Evolutionary conservation across 2,888 invertebrate genomes (phyloP), one percentile per base, ranked within the genome.

Genomic region (Spatulosminthurus flaviceps): DNA sequence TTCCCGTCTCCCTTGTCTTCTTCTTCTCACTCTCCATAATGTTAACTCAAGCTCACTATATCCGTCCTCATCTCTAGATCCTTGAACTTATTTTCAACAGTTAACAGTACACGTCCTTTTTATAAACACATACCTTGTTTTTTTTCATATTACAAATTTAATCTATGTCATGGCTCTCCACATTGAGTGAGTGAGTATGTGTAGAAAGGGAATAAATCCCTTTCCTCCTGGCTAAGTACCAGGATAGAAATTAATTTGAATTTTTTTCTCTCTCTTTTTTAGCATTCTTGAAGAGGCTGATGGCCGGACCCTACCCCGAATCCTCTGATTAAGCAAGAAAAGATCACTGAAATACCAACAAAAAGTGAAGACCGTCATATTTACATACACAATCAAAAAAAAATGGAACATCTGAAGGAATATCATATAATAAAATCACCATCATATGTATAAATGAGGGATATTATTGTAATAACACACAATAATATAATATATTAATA

Each of bases 281-380:
- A 86, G 86, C 86, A 28, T 86, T 86, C 84, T 83, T 86, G 79
- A 86, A 86, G 84, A 82, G 81, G 72, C 79, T 86, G 80, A 84
- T 86, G 83, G 86, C 86, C 64, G 86, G 86, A 61, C 86, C 86
- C 73, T 86, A 83, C 83, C 86, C 86, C 61, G 86, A 86, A 43
- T 81, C 80, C 42, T 79, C 70, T 26, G 76, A 81, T 21, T 77
- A 79, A 79, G 21, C 43, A 64, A 77, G n/a, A n/a, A n/a, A n/a
- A n/a, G n/a, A 42, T 64, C 64, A 22, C 11, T 64, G 4, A 4
- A 51, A 51, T 5, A 51, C 16, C 51, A 51, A 13, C 41, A 9
- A 41, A 41, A 34, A 34, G 5, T 34, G n/a, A n/a, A 34, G 4
- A 34, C 26, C 64, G 16, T 64, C 64, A 64, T 22, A 7, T 22